Conservation (phyloP, 2,888 invertebrate genomes). For the Tridacna gigas region DNA sequence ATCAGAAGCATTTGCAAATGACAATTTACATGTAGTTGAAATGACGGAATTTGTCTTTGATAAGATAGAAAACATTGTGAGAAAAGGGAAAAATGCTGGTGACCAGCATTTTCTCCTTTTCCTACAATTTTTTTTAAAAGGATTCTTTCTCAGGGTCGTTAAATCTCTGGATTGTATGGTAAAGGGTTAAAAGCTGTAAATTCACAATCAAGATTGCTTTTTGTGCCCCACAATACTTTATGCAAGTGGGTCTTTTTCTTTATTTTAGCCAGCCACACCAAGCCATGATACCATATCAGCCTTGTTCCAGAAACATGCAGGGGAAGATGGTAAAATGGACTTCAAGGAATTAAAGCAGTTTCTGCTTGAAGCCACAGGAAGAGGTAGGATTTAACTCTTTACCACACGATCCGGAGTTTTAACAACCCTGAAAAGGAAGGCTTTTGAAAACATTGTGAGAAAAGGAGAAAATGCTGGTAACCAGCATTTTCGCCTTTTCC, state of each 20-base stretch:
- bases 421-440: not conserved
- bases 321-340: slow-evolving; percentile 94
- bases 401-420: too few species aligned
- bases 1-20: too few species aligned
- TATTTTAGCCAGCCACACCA: slow-evolving; percentile 45
- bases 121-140: not conserved
- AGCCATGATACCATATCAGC: slow-evolving; percentile 87
- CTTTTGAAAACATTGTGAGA: not conserved
- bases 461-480: not conserved
- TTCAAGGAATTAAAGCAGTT: slow-evolving; percentile 96
- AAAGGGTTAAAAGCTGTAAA: not conserved
- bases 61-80: not conserved
- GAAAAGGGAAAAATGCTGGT: not conserved
- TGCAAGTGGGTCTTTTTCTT: not conserved
- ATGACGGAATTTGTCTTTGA: not conserved
- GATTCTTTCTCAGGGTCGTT: not conserved
- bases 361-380: slow-evolving; percentile 87
- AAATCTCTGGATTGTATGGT: not conserved
- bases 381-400: slow-evolving; percentile 67
- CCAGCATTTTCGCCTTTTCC: not conserved
- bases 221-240: not conserved
- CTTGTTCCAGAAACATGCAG: slow-evolving; percentile 93
- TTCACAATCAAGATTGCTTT: not conserved
- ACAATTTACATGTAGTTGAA: too few species aligned
- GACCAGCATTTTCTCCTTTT: not conserved